Evolutionary conservation across 1,140 invertebrate genomes (phyloP), one percentile per base, ranked within the genome.

Genomic region (Leptonema lineaticorne): DNA sequence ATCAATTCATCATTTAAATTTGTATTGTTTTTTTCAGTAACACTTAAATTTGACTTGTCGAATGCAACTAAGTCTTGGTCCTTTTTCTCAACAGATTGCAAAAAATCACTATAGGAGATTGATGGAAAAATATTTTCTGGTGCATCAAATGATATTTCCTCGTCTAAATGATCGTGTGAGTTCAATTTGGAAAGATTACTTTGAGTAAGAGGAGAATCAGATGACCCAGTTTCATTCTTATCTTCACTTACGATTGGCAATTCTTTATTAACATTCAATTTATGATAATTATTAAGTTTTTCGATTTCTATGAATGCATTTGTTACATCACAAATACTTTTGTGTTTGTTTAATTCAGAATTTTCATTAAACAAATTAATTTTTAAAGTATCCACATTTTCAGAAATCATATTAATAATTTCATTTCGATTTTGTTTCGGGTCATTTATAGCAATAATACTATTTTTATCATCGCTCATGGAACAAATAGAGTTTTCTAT

Each of bases 11-110:
- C 63, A 63, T 63, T 74, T 50, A 75, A 75, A 1, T 18, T 22
- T 20, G 3, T 7, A 8, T 46, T 63, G n/a, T 27, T 27, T 26
- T 16, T 3, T 6, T 45, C 59, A 16, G 26, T 20, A 5, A 70
- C 69, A n/a, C n/a, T n/a, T n/a, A n/a, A n/a, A n/a, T n/a, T n/a
- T 11, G 73, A 74, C 50, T 68, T 73, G 8, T 59, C 63, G 41
- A 70, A 75, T 0, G 74, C 73, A 8, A 76, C 77, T 30, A 78
- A 73, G 57, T 81, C 79, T 67, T 81, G 79, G 0, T 77, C 76
- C 57, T 78, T 71, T 14, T 76, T 69, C 69, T 80, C 78, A 5
- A 75, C 79, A 1, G 80, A 81, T 16, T 76, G 74, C 20, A 76
- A 48, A 69, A 81, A 81, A 0, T 69, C 59, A 20, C n/a, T 16